Evolutionary conservation across 1,140 invertebrate species (phyloP), one percentile per base, ranked within the genome.

Genomic region (Spodoptera litura): DNA sequence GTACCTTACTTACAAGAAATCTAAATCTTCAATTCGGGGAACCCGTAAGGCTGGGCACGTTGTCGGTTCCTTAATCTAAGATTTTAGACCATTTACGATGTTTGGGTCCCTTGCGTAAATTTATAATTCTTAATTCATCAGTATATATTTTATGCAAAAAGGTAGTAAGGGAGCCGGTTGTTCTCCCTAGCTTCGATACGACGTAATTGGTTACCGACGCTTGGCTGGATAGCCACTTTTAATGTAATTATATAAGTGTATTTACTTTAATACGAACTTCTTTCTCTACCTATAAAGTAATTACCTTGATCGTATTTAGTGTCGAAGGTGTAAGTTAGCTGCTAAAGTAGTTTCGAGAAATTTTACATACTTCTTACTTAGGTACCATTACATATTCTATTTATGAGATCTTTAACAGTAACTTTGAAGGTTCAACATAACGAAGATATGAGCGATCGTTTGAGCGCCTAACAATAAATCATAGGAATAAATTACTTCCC

Each of bases 21-120:
- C 15, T 38, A 13, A n/a, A 91, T 85, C 85, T 88, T 84, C 85
- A 90, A 87, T 91, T 90, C 89, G 90, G 91, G 89, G 91, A 92
- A 92, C 85, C 87, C 83, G 83, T 84, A 89, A 87, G 83, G 81
- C 87, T 86, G 86, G 88, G 90, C 51, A 70, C 12, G 89, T 91
- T 90, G 87, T 91, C 83, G 88, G 86, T 83, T 83, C 84, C 89
- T 13, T 90, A 88, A 91, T 91, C 88, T 86, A 75, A 86, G 81
- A 87, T 83, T 81, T 80, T 75, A 80, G 84, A 79, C 85, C 80
- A 87, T 88, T 89, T 31, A 31, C 66, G 49, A n/a, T 27, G 25
- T 31, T 27, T 13, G n/a, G 5, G 25, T 53, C 66, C 25, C 25
- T 31, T 20, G 66, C 38, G 66, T 70, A 70, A 53, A 66, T 64